Conservation (phyloP, 2,797 vertebrate species). For the Aotus griseimembra region DNA sequence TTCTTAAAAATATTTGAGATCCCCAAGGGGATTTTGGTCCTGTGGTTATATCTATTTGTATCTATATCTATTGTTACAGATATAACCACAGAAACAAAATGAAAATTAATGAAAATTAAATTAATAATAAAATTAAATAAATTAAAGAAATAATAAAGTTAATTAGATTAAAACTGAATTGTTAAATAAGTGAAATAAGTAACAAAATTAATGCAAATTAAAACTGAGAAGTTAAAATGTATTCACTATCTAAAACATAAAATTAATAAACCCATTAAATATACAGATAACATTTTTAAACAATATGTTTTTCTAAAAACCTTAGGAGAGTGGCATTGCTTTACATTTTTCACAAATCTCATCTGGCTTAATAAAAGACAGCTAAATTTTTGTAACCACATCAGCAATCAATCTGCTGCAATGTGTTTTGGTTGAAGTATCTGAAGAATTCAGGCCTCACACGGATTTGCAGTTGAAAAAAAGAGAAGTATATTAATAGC, state of each 20-base stretch:
- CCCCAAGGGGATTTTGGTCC: background rate
- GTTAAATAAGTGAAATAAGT: background rate
- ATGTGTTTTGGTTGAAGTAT: constrained; percentile 7
- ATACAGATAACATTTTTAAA: background rate
- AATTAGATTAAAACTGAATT: background rate
- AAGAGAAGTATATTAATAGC: background rate
- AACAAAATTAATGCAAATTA: constrained; percentile 14
- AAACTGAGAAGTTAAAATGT: background rate
- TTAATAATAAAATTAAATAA: background rate
- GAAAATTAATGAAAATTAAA: background rate
- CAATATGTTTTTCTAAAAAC: background rate
- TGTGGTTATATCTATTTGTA: background rate
- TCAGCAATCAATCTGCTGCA: background rate
- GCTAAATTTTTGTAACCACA: background rate
- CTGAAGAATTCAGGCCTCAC: background rate
- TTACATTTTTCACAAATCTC: background rate
- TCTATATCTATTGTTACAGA: background rate
- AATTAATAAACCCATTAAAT: background rate
- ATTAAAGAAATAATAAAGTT: background rate
- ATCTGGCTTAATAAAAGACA: constrained; percentile 1
- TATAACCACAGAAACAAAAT: background rate
- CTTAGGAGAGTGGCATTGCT: background rate
- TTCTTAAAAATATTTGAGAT: background rate
- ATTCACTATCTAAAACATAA: background rate
- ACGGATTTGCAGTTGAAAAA: constrained; percentile 40